Base-by-base conservation (phyloP, 2,888 invertebrate species). In the Luperina testacea region DNA sequence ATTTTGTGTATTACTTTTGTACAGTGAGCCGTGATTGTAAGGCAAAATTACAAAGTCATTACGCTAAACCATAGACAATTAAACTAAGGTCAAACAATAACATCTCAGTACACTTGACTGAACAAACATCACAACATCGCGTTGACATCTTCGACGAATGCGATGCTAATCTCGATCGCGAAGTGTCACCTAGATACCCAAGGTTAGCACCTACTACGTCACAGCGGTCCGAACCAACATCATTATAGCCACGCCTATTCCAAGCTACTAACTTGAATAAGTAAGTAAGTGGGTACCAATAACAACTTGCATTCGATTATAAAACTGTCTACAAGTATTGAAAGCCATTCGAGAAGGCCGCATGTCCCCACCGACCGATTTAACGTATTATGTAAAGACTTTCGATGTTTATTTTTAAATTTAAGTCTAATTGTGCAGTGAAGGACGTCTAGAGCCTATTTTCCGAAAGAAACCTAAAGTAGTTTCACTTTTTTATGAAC, bases 141-240 rank as follows among this genome's bases (percentile, higher is more conserved):
- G 71, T 85, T 79, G 78, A 75, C 80, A 81, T 87, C 86, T 87
- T 82, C 82, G 38, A 64, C 65, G 78, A 77, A 80, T 82, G 67
- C 59, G 68, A 78, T 67, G 67, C 68, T 85, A 82, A 87, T 87
- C 82, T 51, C 64, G 70, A 84, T 69, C 63, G 75, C 72, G 65
- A 71, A 77, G 83, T 93, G 93, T 94, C 93, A 92, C 94, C 94
- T 92, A 93, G 91, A 92, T 92, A 90, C 48, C 80, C 93, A 95
- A 95, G 95, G 95, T 91, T 92, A 88, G 11, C 57, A n/a, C 42
- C 67, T 57, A 65, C 71, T 78, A 80, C 88, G 89, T 85, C 85
- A 89, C 74, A 77, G 70, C 69, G 48, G 81, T 67, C 81, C 67
- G 73, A 77, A 45, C 68, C 80, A 82, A 84, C 86, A 89, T 89